Evolutionary conservation across 2,888 invertebrate species (phyloP), one percentile per base, ranked within the genome.

Genomic region (Drosophila pseudotalamancana): DNA sequence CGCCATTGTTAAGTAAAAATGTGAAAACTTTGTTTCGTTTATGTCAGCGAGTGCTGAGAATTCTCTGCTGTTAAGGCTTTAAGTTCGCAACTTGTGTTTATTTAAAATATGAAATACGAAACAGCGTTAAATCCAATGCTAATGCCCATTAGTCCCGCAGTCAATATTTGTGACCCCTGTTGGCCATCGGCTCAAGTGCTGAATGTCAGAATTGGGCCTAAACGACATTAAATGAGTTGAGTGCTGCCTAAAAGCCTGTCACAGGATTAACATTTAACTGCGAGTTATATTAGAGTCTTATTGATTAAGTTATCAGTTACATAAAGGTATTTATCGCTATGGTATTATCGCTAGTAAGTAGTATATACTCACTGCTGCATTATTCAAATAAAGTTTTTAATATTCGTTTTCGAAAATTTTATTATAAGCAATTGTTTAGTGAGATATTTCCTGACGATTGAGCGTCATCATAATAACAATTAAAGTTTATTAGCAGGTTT

Each of bases 1-100:
- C 16, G 48, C 72, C 80, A 83, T 77, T 82, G 74, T 82, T 83
- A 63, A 83, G 70, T 81, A 86, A 82, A 83, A 82, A 82, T 86
- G 86, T 57, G 65, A 80, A 82, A 82, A 82, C 84, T 82, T 86
- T 86, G 77, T 75, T 86, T 80, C 59, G 60, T 74, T 72, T 51
- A 37, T 32, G 16, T 55, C 42, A 48, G 49, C 40, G 39, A 39
- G 48, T 46, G 45, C 45, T 60, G 14, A 39, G 11, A 48, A 60
- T 46, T 48, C 6, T 16, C 19, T 40, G 1, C 18, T 49, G 45
- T 55, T 48, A 69, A 70, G 63, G 50, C 79, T 78, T 72, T 64
- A 79, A 78, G 72, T 72, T 69, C 35, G 43, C 66, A 43, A 43
- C 42, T 50, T 56, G 27, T 69, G 62, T 77, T 72, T 74, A 74